A percentile compares a stretch with the other conserved stretches of the same genome.
phyloP scores from a whole-genome alignment of 2,888 invertebrate genomes.

The Eucriotettix oculatus region DNA sequence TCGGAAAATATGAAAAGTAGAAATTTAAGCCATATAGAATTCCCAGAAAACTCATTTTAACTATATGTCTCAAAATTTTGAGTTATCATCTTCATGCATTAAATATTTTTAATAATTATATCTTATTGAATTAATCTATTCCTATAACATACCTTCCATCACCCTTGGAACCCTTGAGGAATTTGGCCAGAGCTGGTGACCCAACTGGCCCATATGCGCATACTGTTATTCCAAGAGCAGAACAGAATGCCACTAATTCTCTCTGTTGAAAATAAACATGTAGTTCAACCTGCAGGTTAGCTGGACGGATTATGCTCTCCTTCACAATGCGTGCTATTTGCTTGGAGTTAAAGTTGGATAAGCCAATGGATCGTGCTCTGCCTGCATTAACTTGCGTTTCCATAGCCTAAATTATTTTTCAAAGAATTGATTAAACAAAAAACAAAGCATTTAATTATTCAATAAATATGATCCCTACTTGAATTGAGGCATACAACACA shows the following conservation, averaged over 20 bases:
- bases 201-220: constrained; percentile 18
- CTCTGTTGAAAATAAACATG: constrained; percentile 27
- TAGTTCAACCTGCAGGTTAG: constrained; percentile 38
- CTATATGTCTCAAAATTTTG: too few relatives aligned
- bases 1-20: too few relatives aligned
- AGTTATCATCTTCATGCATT: too few relatives aligned
- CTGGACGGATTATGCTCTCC: constrained; percentile 42
- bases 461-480: too few relatives aligned
- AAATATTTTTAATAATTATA: too few relatives aligned
- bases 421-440: too few relatives aligned
- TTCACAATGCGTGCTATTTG: constrained; percentile 53
- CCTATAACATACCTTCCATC: too few relatives aligned
- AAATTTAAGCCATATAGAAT: too few relatives aligned
- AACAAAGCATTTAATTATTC: too few relatives aligned
- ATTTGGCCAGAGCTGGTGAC: constrained; percentile 13
- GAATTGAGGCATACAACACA: too few relatives aligned
- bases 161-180: not conserved
- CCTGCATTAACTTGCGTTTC: constrained; percentile 51
- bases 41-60: too few relatives aligned
- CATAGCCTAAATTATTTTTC: constrained; percentile 33
- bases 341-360: constrained; percentile 64
- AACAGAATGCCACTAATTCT: constrained; percentile 21
- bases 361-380: constrained; percentile 57
- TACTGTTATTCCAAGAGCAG: constrained; percentile 20
- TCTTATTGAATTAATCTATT: too few relatives aligned